Evolutionary conservation across 2,113 vertebrate species (phyloP).

Genomic region (Falco punctatus): DNA sequence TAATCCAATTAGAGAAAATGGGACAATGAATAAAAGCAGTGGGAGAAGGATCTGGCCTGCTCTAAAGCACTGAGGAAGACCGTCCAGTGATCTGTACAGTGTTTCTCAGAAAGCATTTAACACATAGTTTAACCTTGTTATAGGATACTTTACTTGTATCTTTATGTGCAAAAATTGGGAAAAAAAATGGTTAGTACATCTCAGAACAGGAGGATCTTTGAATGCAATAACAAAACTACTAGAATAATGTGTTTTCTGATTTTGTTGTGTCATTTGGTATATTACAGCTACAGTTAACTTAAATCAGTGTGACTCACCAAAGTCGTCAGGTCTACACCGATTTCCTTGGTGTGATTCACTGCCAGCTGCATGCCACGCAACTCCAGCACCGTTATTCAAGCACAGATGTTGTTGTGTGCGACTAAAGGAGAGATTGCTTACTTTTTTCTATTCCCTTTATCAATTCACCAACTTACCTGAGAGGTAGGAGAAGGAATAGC

Average conservation of each 20-base stretch:
- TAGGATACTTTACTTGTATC: neutral
- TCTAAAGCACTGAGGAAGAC: neutral
- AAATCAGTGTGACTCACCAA: neutral
- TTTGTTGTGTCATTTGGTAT: neutral
- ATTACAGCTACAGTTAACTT: neutral
- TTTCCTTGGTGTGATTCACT: neutral
- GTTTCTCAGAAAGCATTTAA: neutral
- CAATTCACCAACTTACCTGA: neutral
- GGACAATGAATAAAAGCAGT: neutral
- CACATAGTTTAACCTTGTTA: neutral
- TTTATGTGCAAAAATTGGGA: neutral
- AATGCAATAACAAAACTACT: neutral
- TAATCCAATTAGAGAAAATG: neutral
- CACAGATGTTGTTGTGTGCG: rapidly evolving
- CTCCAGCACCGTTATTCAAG: neutral
- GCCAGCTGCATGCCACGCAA: neutral
- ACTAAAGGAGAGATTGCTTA: neutral
- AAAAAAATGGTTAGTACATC: rapidly evolving
- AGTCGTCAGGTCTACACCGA: neutral
- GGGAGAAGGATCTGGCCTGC: neutral
- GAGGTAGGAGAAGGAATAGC: neutral
- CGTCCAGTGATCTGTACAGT: neutral
- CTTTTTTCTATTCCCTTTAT: neutral
- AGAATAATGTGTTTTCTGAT: neutral
- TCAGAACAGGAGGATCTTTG: neutral